phyloP scores from a whole-genome alignment of 2,797 vertebrate genomes.

The Sebastolobus alascanus region DNA sequence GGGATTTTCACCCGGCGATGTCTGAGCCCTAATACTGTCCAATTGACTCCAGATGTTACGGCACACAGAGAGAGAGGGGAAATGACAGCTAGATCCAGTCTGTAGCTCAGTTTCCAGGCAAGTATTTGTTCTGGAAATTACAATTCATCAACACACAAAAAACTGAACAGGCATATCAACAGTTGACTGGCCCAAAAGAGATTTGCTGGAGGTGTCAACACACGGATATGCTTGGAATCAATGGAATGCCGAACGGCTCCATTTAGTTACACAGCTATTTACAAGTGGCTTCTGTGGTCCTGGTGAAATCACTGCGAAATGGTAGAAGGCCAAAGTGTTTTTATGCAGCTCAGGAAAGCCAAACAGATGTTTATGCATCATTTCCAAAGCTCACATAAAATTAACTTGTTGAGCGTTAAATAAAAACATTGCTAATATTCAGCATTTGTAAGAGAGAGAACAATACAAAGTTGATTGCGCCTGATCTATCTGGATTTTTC shows the following conservation, averaged over 20 bases:
- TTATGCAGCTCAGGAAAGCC: not conserved
- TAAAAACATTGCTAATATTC: not conserved
- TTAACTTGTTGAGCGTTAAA: not conserved
- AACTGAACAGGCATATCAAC: not conserved
- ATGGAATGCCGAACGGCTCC: not conserved
- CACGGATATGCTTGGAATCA: conserved; percentile 1
- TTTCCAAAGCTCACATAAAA: not conserved
- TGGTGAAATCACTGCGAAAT: not conserved
- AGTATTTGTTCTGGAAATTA: conserved; percentile 8
- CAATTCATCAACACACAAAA: conserved; percentile 18
- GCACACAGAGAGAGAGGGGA: conserved; percentile 18
- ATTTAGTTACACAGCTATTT: conserved; percentile 33
- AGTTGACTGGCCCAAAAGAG: not conserved
- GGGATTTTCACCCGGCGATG: conserved; percentile 71
- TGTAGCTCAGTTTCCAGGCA: conserved; percentile 28
- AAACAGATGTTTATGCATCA: not conserved
- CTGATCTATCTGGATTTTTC: not conserved
- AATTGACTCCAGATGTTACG: conserved; percentile 83
- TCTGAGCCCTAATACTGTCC: conserved; percentile 74
- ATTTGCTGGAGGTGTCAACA: not conserved
- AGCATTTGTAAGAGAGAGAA: not conserved
- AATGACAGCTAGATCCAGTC: not conserved
- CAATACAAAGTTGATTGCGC: not conserved
- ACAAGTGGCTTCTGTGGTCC: conserved; percentile 25
- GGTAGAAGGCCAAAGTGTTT: not conserved